Conservation (phyloP, 2,888 invertebrate species). For the Temnothorax unifasciatus region DNA sequence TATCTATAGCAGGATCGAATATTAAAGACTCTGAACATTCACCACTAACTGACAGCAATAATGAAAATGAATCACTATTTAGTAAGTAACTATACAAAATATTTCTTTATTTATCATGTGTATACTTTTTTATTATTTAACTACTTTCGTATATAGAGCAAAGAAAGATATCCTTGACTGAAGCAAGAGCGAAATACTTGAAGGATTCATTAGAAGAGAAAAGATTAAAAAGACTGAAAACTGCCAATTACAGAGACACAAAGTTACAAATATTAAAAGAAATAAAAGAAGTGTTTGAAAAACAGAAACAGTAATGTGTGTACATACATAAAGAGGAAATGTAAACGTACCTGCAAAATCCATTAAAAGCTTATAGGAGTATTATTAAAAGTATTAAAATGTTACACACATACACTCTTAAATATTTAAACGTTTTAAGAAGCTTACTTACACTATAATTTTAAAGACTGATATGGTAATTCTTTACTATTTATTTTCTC, state of each 20-base stretch:
- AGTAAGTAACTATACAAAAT: constrained; percentile 10
- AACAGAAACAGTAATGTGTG: background rate
- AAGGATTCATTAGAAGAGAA: background rate
- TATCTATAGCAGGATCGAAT: constrained; percentile 21
- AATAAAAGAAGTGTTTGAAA: constrained; percentile 11
- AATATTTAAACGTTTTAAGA: no score
- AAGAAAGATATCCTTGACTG: constrained; percentile 19
- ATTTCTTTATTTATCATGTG: background rate
- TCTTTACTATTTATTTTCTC: no score
- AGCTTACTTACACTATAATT: no score
- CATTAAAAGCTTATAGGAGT: background rate
- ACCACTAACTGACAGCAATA: constrained; percentile 9
- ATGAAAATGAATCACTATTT: constrained; percentile 8
- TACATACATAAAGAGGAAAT: background rate
- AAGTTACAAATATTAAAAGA: constrained; percentile 30
- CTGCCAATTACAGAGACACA: constrained; percentile 11
- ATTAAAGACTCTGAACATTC: constrained; percentile 4
- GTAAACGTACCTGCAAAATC: background rate
- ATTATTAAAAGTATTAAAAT: background rate
- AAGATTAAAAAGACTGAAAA: constrained; percentile 30
- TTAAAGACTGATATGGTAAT: no score
- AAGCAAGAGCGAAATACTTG: constrained; percentile 21
- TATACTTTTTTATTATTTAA: constrained; percentile 18
- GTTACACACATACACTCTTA: no score
- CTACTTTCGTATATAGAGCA: constrained; percentile 1